phyloP scores from a whole-genome alignment of 2,113 vertebrate species.

The Xenus cinereus region DNA sequence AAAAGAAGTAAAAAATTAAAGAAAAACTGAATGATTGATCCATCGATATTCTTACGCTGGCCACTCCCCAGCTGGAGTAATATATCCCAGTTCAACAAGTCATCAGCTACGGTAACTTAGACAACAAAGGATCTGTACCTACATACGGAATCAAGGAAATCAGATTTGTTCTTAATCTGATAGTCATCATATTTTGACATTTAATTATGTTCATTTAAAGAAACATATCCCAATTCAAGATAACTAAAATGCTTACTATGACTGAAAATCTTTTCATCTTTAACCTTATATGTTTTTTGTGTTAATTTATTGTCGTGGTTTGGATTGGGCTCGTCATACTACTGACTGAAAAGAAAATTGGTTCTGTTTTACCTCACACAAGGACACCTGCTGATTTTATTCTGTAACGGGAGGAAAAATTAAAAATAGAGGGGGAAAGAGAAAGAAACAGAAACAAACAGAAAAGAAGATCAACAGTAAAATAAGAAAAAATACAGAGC shows the following conservation, averaged over 20 bases:
- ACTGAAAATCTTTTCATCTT: not conserved
- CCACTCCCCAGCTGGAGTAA: not conserved
- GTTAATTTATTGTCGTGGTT: not conserved
- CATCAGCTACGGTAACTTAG: not conserved
- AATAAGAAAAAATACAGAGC: not conserved
- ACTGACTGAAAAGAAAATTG: not conserved
- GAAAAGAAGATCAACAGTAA: not conserved
- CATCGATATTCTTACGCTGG: not conserved
- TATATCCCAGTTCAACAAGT: not conserved
- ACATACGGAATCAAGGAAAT: not conserved
- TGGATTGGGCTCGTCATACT: not conserved
- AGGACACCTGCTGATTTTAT: not conserved
- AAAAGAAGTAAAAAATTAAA: not conserved
- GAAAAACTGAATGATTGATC: not conserved
- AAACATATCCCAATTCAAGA: not conserved
- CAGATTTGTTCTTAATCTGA: not conserved
- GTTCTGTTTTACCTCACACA: not conserved
- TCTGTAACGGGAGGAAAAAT: not conserved
- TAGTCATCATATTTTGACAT: not conserved
- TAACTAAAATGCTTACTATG: not conserved
- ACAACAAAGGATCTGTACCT: not conserved
- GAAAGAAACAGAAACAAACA: not conserved
- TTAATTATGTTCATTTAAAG: not conserved
- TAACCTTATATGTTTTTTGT: not conserved
- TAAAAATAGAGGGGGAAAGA: not conserved